Percentiles rank a stretch among this genome's conserved stretches.
These are phyloP conservation scores for Enteromius thamalakanensis DNA, from an alignment of 2,797 vertebrate species.

Conservation along the genomic window DNA sequence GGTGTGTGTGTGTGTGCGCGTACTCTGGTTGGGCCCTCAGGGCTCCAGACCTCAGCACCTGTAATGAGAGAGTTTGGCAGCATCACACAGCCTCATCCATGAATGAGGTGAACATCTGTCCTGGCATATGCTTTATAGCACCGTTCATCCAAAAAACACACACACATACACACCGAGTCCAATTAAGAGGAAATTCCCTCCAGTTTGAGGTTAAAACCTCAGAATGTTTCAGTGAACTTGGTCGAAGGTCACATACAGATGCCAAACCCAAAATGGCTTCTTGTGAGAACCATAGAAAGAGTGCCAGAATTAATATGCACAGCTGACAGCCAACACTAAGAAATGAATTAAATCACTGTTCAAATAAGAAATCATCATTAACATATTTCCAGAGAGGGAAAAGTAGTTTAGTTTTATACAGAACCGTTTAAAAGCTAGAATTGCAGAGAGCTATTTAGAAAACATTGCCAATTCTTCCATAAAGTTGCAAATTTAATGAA, in stretches of 20 bases:
- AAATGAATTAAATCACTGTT: background rate
- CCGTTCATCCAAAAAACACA: constrained; percentile 48
- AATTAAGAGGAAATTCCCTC: constrained; percentile 49
- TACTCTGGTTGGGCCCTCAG: constrained; percentile 31
- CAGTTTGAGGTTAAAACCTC: constrained; percentile 42
- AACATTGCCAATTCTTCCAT: background rate
- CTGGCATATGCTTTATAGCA: constrained; percentile 64
- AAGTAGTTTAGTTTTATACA: background rate
- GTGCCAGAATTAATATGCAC: background rate
- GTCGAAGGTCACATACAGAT: constrained; percentile 27
- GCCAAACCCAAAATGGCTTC: constrained; percentile 38
- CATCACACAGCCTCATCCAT: constrained; percentile 50
- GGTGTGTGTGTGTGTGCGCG: background rate
- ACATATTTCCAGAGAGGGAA: constrained; percentile 1
- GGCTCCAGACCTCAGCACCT: constrained; percentile 44
- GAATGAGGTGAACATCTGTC: constrained; percentile 69
- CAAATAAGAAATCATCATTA: background rate
- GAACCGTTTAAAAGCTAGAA: background rate
- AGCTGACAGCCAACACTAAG: background rate
- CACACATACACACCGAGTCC: background rate
- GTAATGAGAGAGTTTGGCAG: constrained; percentile 40
- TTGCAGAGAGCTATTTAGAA: background rate
- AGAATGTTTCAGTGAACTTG: constrained; percentile 49
- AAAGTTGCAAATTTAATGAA: background rate
- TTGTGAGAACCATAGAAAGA: constrained; percentile 12